These are phyloP conservation scores for Sylvia borin DNA, from an alignment of 2,797 vertebrate species.

Conservation along the genomic window DNA sequence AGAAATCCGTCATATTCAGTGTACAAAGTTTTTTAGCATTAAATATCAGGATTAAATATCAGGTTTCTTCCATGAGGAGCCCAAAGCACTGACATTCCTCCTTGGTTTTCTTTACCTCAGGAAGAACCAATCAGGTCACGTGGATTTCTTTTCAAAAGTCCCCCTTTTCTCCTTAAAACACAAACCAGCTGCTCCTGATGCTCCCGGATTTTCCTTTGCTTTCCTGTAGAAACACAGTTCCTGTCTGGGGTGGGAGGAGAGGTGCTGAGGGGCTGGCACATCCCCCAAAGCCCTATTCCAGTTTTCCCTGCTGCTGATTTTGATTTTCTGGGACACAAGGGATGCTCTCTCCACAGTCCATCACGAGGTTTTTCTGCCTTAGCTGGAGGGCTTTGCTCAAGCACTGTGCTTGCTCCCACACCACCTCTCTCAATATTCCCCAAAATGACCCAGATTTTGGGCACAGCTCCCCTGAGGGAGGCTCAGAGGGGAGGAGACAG, in stretches of 20 bases:
- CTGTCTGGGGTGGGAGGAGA: fast-evolving
- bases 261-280: neutral
- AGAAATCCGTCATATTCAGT: neutral
- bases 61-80: conserved; percentile 42
- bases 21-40: neutral
- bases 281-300: conserved; percentile 12
- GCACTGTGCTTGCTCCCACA: neutral
- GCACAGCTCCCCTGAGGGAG: neutral
- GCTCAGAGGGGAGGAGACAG: neutral
- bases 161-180: neutral
- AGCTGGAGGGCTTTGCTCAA: neutral
- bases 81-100: neutral
- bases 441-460: neutral
- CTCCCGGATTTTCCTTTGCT: neutral
- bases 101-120: conserved; percentile 14
- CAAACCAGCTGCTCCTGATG: neutral
- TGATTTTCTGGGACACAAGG: neutral
- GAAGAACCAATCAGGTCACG: conserved; percentile 38
- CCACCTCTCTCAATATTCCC: neutral
- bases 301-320: neutral
- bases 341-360: neutral
- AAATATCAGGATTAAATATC: neutral
- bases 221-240: neutral
- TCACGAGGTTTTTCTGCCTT: neutral
- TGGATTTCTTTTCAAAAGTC: neutral